Base-by-base conservation (phyloP, 1,140 invertebrate species). In the Telenomus remus region DNA sequence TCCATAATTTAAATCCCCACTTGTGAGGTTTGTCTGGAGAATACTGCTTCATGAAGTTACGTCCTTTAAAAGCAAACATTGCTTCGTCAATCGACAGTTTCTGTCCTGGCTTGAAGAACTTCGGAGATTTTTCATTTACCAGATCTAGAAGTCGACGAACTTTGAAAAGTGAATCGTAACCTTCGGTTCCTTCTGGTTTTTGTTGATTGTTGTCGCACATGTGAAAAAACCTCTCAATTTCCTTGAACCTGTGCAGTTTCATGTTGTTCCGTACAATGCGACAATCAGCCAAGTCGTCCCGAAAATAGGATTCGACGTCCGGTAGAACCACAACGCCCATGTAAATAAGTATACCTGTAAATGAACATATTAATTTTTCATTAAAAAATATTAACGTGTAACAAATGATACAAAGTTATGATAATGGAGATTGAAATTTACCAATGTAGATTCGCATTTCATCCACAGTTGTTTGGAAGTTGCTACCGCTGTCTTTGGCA, bases 1-100 rank as follows among this genome's bases (percentile, higher is more conserved):
- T 53, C 50, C 50, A 53, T 14, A 53, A 15, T 53, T 53, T 53
- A 12, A 53, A 53, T n/a, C 50, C 34, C 50, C 33, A 39, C 35
- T 53, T 53, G 34, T 53, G 37, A 5, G 13, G 50, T 39, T 53
- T 53, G 12, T 27, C 19, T 1, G 19, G 19, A 27, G 19, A 27
- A 27, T 27, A 27, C 19, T 27, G 19, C 19, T 27, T 27, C 19
- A 27, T 27, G 19, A 27, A 27, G 6, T 1, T 3, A 27, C 19
- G 19, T 6, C 19, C 19, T 27, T 27, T 27, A 27, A 27, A 27
- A 27, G 19, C 19, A 27, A 27, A 27, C 19, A 27, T 27, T 3
- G 19, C 19, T 27, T 27, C 19, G 19, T 27, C 19, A 27, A 27
- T 27, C 19, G 19, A 27, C 19, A 27, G 6, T 3, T 27, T 27